Conservation (phyloP, 2,888 invertebrate species). For the Eulithis prunata region DNA sequence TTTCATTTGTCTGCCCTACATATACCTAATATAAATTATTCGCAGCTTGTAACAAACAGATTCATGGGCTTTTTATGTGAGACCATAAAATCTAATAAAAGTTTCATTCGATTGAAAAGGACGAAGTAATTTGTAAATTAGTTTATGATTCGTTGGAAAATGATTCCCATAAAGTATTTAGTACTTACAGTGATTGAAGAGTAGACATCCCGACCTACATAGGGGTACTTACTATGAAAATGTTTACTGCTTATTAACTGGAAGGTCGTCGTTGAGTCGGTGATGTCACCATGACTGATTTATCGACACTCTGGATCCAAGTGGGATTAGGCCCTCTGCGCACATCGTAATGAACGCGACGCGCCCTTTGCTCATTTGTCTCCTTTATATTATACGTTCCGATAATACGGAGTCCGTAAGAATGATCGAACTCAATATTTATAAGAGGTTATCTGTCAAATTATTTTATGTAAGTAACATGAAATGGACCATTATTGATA, state of each 20-base stretch:
- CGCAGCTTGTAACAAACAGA: constrained; percentile 25
- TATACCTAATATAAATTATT: constrained; percentile 1
- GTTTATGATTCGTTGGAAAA: constrained; percentile 35
- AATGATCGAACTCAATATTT: constrained; percentile 3
- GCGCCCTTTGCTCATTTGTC: constrained; percentile 15
- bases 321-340: constrained; percentile 62
- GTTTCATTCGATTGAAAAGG: constrained; percentile 41
- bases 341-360: constrained; percentile 9
- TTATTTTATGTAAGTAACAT: neutral
- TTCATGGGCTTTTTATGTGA: constrained; percentile 20
- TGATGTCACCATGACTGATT: constrained; percentile 80
- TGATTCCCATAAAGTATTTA: constrained; percentile 60
- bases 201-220: constrained; percentile 60
- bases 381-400: neutral
- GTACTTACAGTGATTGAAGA: constrained; percentile 60
- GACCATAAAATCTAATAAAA: constrained; percentile 35
- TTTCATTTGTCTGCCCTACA: constrained; percentile 18
- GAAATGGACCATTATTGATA: neutral
- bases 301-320: constrained; percentile 58
- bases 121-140: constrained; percentile 34
- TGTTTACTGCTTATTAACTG: constrained; percentile 70
- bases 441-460: neutral
- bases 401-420: neutral
- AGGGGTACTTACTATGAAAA: constrained; percentile 62
- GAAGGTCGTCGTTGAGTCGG: constrained; percentile 69